Base-by-base conservation (phyloP, 2,113 vertebrate genomes). In the Garra rufa region DNA sequence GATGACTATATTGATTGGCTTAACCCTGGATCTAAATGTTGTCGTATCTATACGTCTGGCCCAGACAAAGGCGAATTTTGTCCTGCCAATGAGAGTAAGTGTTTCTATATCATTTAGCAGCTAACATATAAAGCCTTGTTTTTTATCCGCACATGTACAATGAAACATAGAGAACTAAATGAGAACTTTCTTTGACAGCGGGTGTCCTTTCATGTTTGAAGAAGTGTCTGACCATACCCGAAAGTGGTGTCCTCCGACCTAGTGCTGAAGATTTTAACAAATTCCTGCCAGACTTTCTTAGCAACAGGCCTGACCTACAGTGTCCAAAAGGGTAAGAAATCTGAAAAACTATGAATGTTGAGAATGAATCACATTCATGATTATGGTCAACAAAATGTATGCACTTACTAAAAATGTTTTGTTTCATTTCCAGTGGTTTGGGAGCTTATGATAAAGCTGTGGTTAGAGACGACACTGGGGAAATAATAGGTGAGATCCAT, bases 1-100 rank as follows among this genome's bases (percentile, higher is more conserved):
- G 98, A 99, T 0, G 98, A 99, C 84, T 99, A 96, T 91, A 94
- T 99, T 0, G 97, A 99, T 87, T 99, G 98, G 97, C 89, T 99
- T 73, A 96, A 96, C n/a, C 96, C 97, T 1, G 91, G 69, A 2
- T 91, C 92, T 0, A 92, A 76, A 80, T 99, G 98, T 82, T 98
- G 97, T 90, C 95, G 96, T 21, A 1, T 96, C 6, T 93, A 97
- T 24, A 0, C 0, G 1, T 0, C 0, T 0, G 94, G 94, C 1
- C 24, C 84, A 6, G 76, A 93, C 0, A 0, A 0, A 0, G 95
- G 91, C 0, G 0, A 95, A 1, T 99, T 99, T 93, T 99, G 98
- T 63, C 93, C 96, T 0, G 95, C 97, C 5, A 94, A 84, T 0
- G 83, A 88, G 84, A 0, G 98, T 99, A 83, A 94, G 96, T 88